Evolutionary conservation across 2,888 invertebrate species (phyloP).

Genomic region (Dermolepida albohirtum): DNA sequence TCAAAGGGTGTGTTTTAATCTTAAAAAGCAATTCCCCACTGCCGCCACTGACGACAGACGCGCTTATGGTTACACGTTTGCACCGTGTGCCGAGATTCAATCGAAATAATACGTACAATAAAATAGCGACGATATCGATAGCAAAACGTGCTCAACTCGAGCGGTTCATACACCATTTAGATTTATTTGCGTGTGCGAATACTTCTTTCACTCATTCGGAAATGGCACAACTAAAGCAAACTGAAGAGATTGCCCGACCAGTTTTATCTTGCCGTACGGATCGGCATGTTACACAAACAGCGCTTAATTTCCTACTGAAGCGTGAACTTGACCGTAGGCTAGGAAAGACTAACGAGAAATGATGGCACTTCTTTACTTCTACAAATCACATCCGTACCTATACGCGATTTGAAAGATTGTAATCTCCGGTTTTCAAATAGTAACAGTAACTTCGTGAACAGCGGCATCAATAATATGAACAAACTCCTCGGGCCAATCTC

Average conservation of each 20-base stretch:
- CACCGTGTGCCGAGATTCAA: constrained; percentile 4
- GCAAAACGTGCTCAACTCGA: constrained; percentile 20
- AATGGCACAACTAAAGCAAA: background rate
- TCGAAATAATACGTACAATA: constrained; percentile 14
- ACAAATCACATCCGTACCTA: constrained; percentile 15
- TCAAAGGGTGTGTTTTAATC: too few relatives aligned
- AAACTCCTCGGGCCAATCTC: background rate
- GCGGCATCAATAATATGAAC: background rate
- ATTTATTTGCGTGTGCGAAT: constrained; percentile 17
- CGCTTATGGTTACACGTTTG: too few relatives aligned
- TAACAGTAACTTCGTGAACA: constrained; percentile 9
- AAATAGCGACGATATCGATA: constrained; percentile 9
- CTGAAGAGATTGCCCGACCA: background rate
- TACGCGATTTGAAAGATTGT: constrained; percentile 10
- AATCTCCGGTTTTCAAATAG: background rate
- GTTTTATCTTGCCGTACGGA: constrained; percentile 15
- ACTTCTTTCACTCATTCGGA: background rate
- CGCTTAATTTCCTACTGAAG: constrained; percentile 24
- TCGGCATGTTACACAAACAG: constrained; percentile 12
- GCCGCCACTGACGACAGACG: too few relatives aligned
- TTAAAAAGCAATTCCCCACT: too few relatives aligned
- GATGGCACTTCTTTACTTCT: constrained; percentile 13
- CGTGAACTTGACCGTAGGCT: constrained; percentile 30
- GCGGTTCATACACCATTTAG: constrained; percentile 25
- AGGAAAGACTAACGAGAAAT: constrained; percentile 9